Base-by-base conservation (phyloP, 2,797 vertebrate genomes). In the Tympanoctomys barrerae region DNA sequence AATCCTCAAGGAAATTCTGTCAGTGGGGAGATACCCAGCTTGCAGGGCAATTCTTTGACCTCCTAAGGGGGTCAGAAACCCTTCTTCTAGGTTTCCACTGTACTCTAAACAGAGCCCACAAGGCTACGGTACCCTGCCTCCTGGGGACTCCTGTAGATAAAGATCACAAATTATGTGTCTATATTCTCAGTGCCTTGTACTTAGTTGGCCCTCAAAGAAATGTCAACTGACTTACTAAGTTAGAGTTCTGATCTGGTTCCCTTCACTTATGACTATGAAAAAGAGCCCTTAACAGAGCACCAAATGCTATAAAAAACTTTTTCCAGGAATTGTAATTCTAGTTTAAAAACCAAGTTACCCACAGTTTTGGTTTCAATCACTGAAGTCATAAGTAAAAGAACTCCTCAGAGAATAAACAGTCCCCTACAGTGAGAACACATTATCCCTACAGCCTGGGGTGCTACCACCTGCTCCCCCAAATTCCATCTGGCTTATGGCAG, bases 261-360 rank as follows among this genome's bases (percentile, higher is more conserved):
- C 12, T 89, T 88, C 88, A 70, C 28, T 86, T n/a, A 36, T n/a
- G 28, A 49, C 22, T 57, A 68, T 24, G 80, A 61, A 33, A 66
- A 87, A 91, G 75, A 87, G 33, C 61, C 86, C 49, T 92, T 36
- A 90, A 83, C 57, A 89, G 26, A 87, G 54, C 83, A 62, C 42
- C 71, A 96, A 91, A 96, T 54, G 73, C 5, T 77, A 94, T 83
- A 95, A 87, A 75, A 87, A 79, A 5, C 7, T 64, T 92, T 89
- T 93, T 73, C 54, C 61, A 94, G 85, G 64, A 31, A 92, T 22
- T 57, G 24, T 24, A 62, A 93, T 95, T 95, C 28, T 79, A 68
- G 42, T 66, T 94, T 95, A 85, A 94, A 87, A 91, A 90, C 46
- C 52, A 59, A 86, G 84, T 87, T 61, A 89, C 46, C 54, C 85